Base-by-base conservation (phyloP, 2,113 vertebrate species). In the Ceyx melanurus region DNA sequence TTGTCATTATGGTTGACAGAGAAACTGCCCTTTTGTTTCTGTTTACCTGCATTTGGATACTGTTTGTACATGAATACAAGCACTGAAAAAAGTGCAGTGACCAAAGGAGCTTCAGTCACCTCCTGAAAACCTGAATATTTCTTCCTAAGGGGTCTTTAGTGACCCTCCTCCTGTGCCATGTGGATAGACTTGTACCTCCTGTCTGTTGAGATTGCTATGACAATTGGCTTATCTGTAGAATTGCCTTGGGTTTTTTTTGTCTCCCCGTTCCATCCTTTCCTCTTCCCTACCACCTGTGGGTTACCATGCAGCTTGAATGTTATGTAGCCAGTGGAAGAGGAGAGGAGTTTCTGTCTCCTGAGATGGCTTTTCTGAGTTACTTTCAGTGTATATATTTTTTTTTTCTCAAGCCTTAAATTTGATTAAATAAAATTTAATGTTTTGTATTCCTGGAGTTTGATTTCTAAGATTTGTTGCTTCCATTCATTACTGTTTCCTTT, bases 391-490 rank as follows among this genome's bases (percentile, higher is more conserved):
- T 50, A 13, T 50, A 13, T 48, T 22, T 26, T 18, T 66, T 66
- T 71, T 94, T 89, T 5, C 68, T 89, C 17, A 89, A 92, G 79
- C 64, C 87, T 94, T 96, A 92, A 81, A 81, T 85, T 94, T 90
- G 40, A 64, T 91, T 89, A 82, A 95, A 96, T 96, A 94, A 96
- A 96, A 92, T 31, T 12, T 76, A 84, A 56, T 91, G 8, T 96
- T 92, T 95, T 93, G 29, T 94, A 94, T 11, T 87, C 17, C 8
- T 91, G 67, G 78, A 71, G 75, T 82, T 71, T 67, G 46, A 22
- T 76, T 84, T 60, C 54, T 80, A 40, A 57, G 26, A 53, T 70
- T 31, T 80, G 3, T 86, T 94, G 31, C 12, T 89, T 87, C 8
- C 5, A 28, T 6, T 85, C 22, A 50, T 21, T 64, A 28, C 4